A percentile compares a stretch with the other conserved stretches of the same genome.
Evolutionary conservation across 1,140 invertebrate genomes (phyloP).

Genomic region (Macrosteles quadrilineatus): DNA sequence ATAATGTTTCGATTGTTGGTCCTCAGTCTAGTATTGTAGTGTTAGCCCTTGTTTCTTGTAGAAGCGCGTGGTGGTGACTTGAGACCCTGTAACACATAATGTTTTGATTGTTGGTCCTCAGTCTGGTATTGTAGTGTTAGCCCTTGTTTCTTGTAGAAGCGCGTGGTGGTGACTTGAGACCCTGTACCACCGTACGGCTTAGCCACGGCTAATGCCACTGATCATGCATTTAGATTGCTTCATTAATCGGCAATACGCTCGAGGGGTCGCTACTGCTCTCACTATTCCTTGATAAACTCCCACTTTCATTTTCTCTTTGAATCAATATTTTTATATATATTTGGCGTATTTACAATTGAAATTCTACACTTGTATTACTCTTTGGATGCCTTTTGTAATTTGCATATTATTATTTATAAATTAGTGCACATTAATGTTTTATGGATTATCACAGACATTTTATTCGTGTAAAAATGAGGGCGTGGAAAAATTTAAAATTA

Average conservation of each 20-base stretch:
- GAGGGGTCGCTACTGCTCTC: conserved; percentile 4
- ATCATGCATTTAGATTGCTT: conserved; percentile 42
- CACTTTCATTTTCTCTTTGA: neutral
- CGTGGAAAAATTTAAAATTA: too few relatives aligned
- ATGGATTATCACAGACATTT: too few relatives aligned
- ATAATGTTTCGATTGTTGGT: too few relatives aligned
- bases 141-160: too few relatives aligned
- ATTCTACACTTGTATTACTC: too few relatives aligned
- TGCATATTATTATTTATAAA: too few relatives aligned
- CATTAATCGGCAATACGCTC: conserved; percentile 37
- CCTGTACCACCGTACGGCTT: neutral
- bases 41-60: neutral
- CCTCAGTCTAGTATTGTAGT: neutral
- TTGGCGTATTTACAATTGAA: too few relatives aligned
- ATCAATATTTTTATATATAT: neutral
- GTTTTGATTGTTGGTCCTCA: too few relatives aligned
- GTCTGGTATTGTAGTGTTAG: too few relatives aligned
- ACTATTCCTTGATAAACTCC: conserved; percentile 6
- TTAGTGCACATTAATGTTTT: too few relatives aligned
- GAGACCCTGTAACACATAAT: neutral
- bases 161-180: conserved; percentile 11
- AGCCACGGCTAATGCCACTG: conserved; percentile 33
- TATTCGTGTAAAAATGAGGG: too few relatives aligned
- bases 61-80: neutral
- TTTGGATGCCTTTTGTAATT: too few relatives aligned